These are phyloP conservation scores for Macaria liturata DNA, from an alignment of 2,888 invertebrate species.

Conservation along the genomic window DNA sequence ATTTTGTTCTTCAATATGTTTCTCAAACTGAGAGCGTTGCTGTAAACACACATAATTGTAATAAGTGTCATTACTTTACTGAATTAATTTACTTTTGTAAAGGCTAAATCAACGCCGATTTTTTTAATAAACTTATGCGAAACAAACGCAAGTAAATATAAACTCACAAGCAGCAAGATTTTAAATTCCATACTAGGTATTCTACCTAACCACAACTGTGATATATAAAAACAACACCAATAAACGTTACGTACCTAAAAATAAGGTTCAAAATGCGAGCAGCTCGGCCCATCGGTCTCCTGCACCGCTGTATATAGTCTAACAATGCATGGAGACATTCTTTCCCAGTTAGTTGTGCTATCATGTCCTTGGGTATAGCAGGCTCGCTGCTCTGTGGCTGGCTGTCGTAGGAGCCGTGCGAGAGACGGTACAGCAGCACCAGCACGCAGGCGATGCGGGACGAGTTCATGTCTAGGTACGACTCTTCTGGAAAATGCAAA, in stretches of 20 bases:
- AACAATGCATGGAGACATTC: conserved; percentile 72
- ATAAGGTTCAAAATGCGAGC: conserved; percentile 80
- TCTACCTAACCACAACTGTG: neutral
- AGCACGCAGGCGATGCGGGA: conserved; percentile 71
- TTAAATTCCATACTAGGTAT: too few species aligned
- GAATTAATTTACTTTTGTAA: too few species aligned
- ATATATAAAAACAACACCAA: too few species aligned
- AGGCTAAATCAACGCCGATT: too few species aligned
- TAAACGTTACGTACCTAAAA: conserved; percentile 64
- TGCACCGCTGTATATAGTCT: conserved; percentile 73
- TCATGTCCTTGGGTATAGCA: conserved; percentile 51
- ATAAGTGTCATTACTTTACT: neutral
- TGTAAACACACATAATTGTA: conserved; percentile 45
- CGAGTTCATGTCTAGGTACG: conserved; percentile 49
- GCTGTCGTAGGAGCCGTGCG: conserved; percentile 61
- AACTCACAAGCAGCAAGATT: too few species aligned
- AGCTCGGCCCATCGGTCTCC: conserved; percentile 73
- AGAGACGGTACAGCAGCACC: conserved; percentile 67
- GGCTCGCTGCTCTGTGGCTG: conserved; percentile 54
- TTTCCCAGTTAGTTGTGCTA: conserved; percentile 62
- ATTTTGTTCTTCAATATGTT: conserved; percentile 81
- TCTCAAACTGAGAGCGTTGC: conserved; percentile 81
- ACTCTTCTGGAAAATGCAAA: conserved; percentile 46
- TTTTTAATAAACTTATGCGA: too few species aligned
- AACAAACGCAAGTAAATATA: too few species aligned